Evolutionary conservation across 2,888 invertebrate genomes (phyloP).

Genomic region (Eumerus sabulonum): DNA sequence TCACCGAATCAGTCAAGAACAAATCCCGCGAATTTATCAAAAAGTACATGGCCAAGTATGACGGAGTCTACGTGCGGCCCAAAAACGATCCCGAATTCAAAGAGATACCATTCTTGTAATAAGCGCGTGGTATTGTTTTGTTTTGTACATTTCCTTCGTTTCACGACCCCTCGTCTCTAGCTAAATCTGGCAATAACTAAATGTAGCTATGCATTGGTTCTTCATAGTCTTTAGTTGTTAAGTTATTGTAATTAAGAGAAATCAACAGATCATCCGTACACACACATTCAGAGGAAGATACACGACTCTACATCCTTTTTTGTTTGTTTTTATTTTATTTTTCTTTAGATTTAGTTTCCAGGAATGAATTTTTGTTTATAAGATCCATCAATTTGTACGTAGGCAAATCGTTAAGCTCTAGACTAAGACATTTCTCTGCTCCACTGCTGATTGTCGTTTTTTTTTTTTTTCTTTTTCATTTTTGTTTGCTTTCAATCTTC

Average conservation of each 20-base stretch:
- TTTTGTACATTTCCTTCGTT: constrained; percentile 1
- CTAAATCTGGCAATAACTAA: constrained; percentile 32
- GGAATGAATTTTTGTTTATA: background rate
- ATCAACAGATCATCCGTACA: constrained; percentile 27
- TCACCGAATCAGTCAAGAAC: constrained; percentile 85
- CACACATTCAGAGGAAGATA: constrained; percentile 3
- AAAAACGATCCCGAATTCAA: constrained; percentile 74
- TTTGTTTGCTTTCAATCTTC: too few species aligned
- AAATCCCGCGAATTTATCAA: constrained; percentile 97
- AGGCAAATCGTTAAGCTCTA: too few species aligned
- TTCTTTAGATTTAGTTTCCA: background rate
- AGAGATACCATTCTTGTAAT: constrained; percentile 72
- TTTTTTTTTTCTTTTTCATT: too few species aligned
- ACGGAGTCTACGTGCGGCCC: constrained; percentile 81
- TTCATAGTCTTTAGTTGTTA: constrained; percentile 51
- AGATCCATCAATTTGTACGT: too few species aligned
- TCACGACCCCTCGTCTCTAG: background rate
- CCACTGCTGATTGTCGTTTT: too few species aligned
- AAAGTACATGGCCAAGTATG: constrained; percentile 98
- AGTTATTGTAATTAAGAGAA: constrained; percentile 59
- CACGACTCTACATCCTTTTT: constrained; percentile 29
- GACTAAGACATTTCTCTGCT: too few species aligned
- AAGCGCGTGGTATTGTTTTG: constrained; percentile 6
- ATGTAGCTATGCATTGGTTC: constrained; percentile 30
- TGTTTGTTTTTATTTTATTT: too few species aligned